A percentile compares a stretch with the other conserved stretches of the same genome.
phyloP scores from a whole-genome alignment of 1,140 invertebrate species.

The Andrena cerasifolii region DNA sequence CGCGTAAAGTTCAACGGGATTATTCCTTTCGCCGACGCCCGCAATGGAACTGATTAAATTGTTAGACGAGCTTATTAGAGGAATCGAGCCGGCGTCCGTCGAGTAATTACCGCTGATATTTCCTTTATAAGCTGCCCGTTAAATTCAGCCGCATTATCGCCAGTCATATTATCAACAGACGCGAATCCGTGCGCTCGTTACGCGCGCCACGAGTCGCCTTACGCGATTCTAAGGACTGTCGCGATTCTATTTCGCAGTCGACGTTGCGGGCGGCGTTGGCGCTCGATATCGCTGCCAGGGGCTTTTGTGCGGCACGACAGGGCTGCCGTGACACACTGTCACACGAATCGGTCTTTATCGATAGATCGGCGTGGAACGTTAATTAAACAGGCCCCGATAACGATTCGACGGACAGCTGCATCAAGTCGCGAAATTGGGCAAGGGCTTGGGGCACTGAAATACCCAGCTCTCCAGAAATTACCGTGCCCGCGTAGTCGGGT shows the following conservation, averaged over 20 bases:
- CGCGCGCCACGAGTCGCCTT: not conserved
- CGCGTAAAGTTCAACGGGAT: not conserved
- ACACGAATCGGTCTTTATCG: not conserved
- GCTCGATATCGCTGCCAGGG: not conserved
- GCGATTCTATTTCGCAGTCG: not conserved
- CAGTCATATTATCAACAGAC: not conserved
- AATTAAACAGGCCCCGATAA: not conserved
- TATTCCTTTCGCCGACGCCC: not conserved
- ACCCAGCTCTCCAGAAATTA: too few species aligned
- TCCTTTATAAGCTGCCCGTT: not conserved
- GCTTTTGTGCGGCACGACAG: not conserved
- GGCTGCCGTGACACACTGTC: not conserved
- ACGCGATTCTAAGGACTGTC: not conserved
- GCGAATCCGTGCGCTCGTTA: not conserved
- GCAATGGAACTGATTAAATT: not conserved
- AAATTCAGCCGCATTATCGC: not conserved
- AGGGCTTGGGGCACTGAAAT: too few species aligned
- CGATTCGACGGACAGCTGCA: not conserved
- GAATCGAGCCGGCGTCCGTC: not conserved
- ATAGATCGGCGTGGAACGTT: not conserved
- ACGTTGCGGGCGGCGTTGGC: not conserved
- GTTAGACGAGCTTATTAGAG: conserved; percentile 4
- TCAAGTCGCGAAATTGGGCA: too few species aligned
- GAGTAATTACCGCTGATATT: conserved; percentile 2
- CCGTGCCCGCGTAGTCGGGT: too few species aligned